Base-by-base conservation (phyloP, 2,888 invertebrate species). In the Chalcosyrphus nemorum region DNA sequence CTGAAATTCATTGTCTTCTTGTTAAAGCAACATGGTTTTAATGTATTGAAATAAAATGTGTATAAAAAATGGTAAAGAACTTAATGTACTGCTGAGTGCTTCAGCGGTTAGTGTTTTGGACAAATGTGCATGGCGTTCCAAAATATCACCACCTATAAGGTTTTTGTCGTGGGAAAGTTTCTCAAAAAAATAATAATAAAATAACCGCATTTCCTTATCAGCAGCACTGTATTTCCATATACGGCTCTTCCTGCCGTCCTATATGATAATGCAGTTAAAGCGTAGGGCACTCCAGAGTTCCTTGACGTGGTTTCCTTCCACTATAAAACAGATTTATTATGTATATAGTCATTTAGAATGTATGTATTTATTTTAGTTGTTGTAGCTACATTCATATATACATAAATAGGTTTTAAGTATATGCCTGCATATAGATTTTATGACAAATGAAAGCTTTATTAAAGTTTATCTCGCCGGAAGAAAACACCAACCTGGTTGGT, bases 301-400 rank as follows among this genome's bases (percentile, higher is more conserved):
- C 72, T 63, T 63, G 54, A 54, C 54, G 63, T 72, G 61, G 50
- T 63, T 74, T 74, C 63, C 52, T 54, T 74, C 32, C 52, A 54
- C 27, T 43, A 24, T 41, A 32, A 29, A 43, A 52, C 9, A 32
- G 29, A 54, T 61, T 35, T 7, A 52, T 52, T 24, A 29, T 15
- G 21, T 15, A 54, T 13, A 41, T 54, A 52, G n/a, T 35, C 24
- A 57, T 38, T 17, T 4, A 29, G 1, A 24, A 13, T 15, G 45
- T 21, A 9, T 38, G 13, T 13, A 5, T 4, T 7, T 32, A 7
- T 9, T 2, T 32, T n/a, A 4, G n/a, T 13, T 5, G 24, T n/a
- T n/a, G n/a, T n/a, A n/a, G n/a, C n/a, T n/a, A n/a, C n/a, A n/a
- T n/a, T n/a, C n/a, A n/a, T n/a, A n/a, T n/a, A n/a, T n/a, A n/a